A percentile compares a stretch with the other conserved stretches of the same genome.
These are phyloP conservation scores for Solenopsis invicta DNA, from an alignment of 1,140 invertebrate species.

Conservation along the genomic window DNA sequence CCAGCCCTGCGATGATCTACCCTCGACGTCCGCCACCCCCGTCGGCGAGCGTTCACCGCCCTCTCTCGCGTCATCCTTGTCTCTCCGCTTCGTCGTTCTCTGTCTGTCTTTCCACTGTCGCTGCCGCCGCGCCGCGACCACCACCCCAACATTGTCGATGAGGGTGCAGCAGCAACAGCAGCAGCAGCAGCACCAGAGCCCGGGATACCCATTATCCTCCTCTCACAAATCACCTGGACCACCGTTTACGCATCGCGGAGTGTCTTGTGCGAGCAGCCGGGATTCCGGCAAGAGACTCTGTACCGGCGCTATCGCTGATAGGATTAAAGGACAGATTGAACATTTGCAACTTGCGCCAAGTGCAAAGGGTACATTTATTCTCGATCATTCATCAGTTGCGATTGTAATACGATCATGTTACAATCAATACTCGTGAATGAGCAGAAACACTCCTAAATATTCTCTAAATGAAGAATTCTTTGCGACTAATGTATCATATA, in stretches of 20 bases:
- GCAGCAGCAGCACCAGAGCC: constrained; percentile 67
- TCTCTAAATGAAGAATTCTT: neutral
- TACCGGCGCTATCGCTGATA: constrained; percentile 14
- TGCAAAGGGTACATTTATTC: constrained; percentile 13
- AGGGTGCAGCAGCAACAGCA: constrained; percentile 51
- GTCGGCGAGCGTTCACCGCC: constrained; percentile 48
- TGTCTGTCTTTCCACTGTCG: constrained; percentile 56
- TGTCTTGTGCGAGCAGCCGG: constrained; percentile 65
- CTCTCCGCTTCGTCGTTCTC: constrained; percentile 15
- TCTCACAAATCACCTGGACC: constrained; percentile 85
- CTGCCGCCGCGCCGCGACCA: constrained; percentile 37
- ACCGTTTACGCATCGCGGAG: constrained; percentile 72
- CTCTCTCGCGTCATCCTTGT: constrained; percentile 25
- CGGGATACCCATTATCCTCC: constrained; percentile 82
- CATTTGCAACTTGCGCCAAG: constrained; percentile 24
- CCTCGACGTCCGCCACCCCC: constrained; percentile 43
- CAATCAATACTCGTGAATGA: neutral
- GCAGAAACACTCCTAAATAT: neutral
- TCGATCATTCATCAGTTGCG: constrained; percentile 13
- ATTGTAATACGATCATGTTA: neutral
- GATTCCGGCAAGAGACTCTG: constrained; percentile 46
- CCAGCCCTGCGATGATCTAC: constrained; percentile 74
- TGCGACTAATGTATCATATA: neutral
- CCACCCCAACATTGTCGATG: constrained; percentile 65
- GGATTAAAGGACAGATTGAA: constrained; percentile 32